These are phyloP conservation scores for Medauroidea extradentata DNA, from an alignment of 1,140 invertebrate species.

Conservation along the genomic window DNA sequence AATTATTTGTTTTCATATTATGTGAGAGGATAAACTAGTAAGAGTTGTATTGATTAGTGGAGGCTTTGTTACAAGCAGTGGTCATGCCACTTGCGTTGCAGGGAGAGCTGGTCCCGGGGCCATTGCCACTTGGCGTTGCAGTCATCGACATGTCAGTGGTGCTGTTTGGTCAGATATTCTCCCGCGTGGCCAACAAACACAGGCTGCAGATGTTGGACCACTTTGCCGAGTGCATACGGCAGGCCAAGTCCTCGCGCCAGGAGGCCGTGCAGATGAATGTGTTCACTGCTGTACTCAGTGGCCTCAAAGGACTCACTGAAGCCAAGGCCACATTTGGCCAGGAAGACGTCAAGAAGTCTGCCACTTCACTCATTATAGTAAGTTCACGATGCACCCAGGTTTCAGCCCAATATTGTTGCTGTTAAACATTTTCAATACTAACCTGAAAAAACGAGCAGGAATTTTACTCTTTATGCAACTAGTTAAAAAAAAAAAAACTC, in stretches of 20 bases:
- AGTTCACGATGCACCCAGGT: no score
- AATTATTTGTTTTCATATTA: no score
- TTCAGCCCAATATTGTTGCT: no score
- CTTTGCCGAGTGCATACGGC: constrained; percentile 90
- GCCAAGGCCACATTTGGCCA: constrained; percentile 80
- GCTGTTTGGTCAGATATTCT: constrained; percentile 92
- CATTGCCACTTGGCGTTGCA: constrained; percentile 91
- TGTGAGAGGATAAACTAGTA: no score
- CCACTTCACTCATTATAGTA: constrained; percentile 73
- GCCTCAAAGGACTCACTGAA: constrained; percentile 84
- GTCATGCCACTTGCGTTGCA: constrained; percentile 40
- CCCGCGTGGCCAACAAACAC: constrained; percentile 92
- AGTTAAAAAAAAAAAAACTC: neutral
- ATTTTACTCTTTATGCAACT: neutral
- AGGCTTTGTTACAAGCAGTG: no score
- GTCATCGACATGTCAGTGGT: constrained; percentile 93
- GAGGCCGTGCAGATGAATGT: constrained; percentile 97
- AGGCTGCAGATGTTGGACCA: constrained; percentile 94
- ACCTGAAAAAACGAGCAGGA: no score
- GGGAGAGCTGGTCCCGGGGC: constrained; percentile 67
- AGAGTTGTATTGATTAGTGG: no score
- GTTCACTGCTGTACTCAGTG: constrained; percentile 87
- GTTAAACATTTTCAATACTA: no score
- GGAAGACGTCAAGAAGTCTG: constrained; percentile 84
- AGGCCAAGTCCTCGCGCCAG: constrained; percentile 85